Evolutionary conservation across 2,113 vertebrate genomes (phyloP), one percentile per base, ranked within the genome.

Genomic region (Sebastes schlegelii): DNA sequence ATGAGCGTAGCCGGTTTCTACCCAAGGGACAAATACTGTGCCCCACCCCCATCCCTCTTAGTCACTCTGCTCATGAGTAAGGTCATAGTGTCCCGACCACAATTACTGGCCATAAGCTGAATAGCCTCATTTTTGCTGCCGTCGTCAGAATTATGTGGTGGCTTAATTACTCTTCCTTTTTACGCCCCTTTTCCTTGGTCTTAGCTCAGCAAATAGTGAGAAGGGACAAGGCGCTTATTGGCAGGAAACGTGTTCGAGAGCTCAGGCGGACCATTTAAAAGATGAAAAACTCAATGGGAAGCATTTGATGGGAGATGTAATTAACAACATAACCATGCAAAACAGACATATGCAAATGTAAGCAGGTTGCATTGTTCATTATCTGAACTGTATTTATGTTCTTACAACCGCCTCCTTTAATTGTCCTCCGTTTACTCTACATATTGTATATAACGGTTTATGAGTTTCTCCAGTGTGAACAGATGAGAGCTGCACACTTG

Each of bases 31-130:
- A 74, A 71, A 92, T 69, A 77, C 48, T 43, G 51, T 71, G 83
- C 75, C 86, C 91, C 74, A 70, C 91, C 93, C 87, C 82, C 82
- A 77, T 77, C 63, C 69, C 89, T 90, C 80, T 88, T 69, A 87
- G 88, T 92, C 81, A 77, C 80, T 88, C 89, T 80, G 64, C 85
- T 77, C 86, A 90, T 40, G 76, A 90, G 86, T 82, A 89, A 82
- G 94, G 95, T 95, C 93, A 92, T 61, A 82, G 89, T 88, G 92
- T 89, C 88, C 87, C 40, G 82, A 95, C 94, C 93, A 90, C 90
- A 93, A 94, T 95, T 93, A 92, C 85, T 77, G 82, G 68, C 84
- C 86, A 79, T 82, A 62, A 90, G 93, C 92, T 89, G 87, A 94
- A 92, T 86, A 42, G 87, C 26, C 26, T 63, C 79, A 61, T 92